These are phyloP conservation scores for Spizella passerina DNA, from an alignment of 2,797 vertebrate species.

Conservation along the genomic window DNA sequence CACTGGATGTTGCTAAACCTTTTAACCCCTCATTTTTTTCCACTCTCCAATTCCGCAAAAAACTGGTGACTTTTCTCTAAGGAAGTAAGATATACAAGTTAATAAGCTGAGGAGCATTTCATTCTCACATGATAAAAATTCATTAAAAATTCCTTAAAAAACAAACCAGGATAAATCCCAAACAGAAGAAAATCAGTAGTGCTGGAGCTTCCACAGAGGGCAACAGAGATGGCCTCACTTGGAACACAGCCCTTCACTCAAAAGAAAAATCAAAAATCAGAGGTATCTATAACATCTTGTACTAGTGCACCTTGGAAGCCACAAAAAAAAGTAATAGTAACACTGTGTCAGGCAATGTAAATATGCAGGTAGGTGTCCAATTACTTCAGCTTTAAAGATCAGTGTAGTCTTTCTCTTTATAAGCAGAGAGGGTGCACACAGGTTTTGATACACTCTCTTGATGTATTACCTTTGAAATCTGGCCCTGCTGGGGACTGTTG, in stretches of 20 bases:
- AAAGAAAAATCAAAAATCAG: background rate
- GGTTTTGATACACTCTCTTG: background rate
- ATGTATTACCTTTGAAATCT: slow-evolving; percentile 54
- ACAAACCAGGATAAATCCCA: background rate
- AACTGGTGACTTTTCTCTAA: background rate
- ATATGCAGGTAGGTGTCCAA: slow-evolving; percentile 48
- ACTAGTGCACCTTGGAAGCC: background rate
- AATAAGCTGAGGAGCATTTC: background rate
- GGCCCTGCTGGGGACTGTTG: slow-evolving; percentile 23
- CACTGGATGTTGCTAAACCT: background rate
- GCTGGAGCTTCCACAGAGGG: background rate
- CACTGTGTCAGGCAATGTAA: slow-evolving; percentile 12
- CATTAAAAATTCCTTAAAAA: background rate
- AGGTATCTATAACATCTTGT: background rate
- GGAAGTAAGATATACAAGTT: background rate
- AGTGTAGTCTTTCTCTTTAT: background rate
- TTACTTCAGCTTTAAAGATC: slow-evolving; percentile 44
- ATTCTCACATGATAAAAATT: background rate
- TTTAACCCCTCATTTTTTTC: background rate
- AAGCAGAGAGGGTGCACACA: background rate
- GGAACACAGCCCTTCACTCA: background rate
- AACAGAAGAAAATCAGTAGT: background rate
- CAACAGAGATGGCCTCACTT: background rate
- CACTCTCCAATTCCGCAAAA: background rate
- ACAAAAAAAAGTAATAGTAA: background rate